These are phyloP conservation scores for Dicentrarchus labrax DNA, from an alignment of 2,113 vertebrate genomes.

Conservation along the genomic window DNA sequence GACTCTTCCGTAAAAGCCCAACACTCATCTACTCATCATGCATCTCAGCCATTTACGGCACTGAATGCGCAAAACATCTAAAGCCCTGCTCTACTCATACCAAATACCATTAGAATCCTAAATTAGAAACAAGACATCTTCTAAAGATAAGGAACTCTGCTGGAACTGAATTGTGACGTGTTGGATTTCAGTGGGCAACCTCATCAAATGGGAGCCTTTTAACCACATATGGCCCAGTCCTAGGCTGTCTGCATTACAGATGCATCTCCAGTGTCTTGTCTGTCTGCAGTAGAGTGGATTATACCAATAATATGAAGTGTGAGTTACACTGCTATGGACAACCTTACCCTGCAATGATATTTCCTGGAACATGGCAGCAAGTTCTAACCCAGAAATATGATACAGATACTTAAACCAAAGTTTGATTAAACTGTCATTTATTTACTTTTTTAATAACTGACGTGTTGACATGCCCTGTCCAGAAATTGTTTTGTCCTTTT, in stretches of 20 bases:
- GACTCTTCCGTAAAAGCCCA: slow-evolving; percentile 56
- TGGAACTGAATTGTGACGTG: slow-evolving; percentile 25
- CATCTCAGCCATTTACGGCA: slow-evolving; percentile 46
- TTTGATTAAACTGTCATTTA: background rate
- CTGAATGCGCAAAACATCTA: slow-evolving; percentile 30
- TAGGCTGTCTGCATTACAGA: slow-evolving; percentile 34
- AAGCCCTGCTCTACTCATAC: slow-evolving; percentile 6
- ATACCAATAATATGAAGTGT: slow-evolving; percentile 20
- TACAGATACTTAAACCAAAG: background rate
- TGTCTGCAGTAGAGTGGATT: slow-evolving; percentile 20
- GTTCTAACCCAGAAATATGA: slow-evolving; percentile 17
- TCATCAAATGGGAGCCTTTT: slow-evolving; percentile 34
- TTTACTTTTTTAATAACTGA: background rate
- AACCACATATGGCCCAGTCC: slow-evolving; percentile 32
- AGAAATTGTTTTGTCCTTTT: background rate
- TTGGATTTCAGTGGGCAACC: slow-evolving; percentile 28
- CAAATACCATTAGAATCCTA: slow-evolving; percentile 45
- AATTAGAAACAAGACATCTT: slow-evolving; percentile 38
- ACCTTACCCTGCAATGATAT: slow-evolving; percentile 15
- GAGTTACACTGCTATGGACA: slow-evolving; percentile 15
- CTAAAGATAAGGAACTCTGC: slow-evolving; percentile 30
- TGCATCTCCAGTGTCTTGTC: slow-evolving; percentile 34
- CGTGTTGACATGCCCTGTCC: background rate
- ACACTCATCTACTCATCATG: slow-evolving; percentile 8
- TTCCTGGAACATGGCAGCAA: slow-evolving; percentile 1